Base-by-base conservation (phyloP, 2,797 vertebrate genomes). In the Hozukius guyotensis region DNA sequence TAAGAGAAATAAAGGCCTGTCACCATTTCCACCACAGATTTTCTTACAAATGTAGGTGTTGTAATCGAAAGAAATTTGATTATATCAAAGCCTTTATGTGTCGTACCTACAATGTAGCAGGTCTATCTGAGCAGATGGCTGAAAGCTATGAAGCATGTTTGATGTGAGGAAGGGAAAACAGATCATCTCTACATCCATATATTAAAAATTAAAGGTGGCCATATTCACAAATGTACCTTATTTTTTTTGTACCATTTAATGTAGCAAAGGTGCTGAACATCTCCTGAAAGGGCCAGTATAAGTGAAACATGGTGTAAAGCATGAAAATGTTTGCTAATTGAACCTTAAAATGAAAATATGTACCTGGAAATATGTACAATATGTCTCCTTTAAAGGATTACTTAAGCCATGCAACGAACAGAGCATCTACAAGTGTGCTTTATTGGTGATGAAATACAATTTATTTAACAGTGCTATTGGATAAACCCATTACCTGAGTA, bases 41-140 rank as follows among this genome's bases (percentile, higher is more conserved):
- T 32, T 38, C 14, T 10, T 7, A 8, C 3, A 34, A 42, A 76
- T 46, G 22, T 61, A 13, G 62, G 22, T 29, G 34, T 52, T 60
- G 5, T 60, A 24, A 18, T 8, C 8, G 8, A n/a, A 31, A 49
- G 4, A 57, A 16, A 12, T 71, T 18, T 4, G 2, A 36, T 75
- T 2, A 18, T 6, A 8, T 63, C 3, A 20, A 27, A 62, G 56
- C 7, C 11, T 20, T 25, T 8, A 8, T 69, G 46, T 20, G 72
- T 74, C 4, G 0, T n/a, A 16, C 13, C 18, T 34, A 57, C 10
- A 8, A 5, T 22, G 61, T 56, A 27, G 2, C 38, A 42, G 38
- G 49, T 52, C 8, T 42, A 27, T 82, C 29, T 71, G 56, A 32
- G 36, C 14, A 92, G 82, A 77, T 82, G 78, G 76, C 71, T 42